Conservation (phyloP, 1,140 invertebrate species). For the Ruditapes philippinarum region DNA sequence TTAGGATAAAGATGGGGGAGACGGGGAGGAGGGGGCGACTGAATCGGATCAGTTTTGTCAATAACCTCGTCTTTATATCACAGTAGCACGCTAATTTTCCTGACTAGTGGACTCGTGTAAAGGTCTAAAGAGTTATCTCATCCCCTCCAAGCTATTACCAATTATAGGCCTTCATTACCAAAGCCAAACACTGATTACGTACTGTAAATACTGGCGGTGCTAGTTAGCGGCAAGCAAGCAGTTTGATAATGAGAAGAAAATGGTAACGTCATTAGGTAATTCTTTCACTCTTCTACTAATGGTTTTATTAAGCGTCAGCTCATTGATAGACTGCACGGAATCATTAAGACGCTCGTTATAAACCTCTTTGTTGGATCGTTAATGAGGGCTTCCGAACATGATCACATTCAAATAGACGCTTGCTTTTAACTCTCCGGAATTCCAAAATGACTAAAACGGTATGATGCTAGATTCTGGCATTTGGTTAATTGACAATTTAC, state of each 20-base stretch:
- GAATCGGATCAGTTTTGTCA: too few species aligned
- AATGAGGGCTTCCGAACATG: conserved; percentile 60
- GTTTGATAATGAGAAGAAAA: conserved; percentile 57
- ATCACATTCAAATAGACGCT: conserved; percentile 61
- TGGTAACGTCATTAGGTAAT: conserved; percentile 61
- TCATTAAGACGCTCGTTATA: conserved; percentile 61
- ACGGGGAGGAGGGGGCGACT: too few species aligned
- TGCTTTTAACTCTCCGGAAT: conserved; percentile 49
- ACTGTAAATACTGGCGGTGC: conserved; percentile 54
- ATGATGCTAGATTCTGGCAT: conserved; percentile 43
- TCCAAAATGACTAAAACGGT: conserved; percentile 25
- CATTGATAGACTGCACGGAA: conserved; percentile 47
- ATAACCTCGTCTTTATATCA: too few species aligned
- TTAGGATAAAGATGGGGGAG: too few species aligned
- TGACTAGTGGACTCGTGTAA: neutral
- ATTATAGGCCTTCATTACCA: neutral
- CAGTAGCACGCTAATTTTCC: too few species aligned
- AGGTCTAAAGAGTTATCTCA: neutral
- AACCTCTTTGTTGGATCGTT: conserved; percentile 61
- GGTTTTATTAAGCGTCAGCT: conserved; percentile 50
- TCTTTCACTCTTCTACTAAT: conserved; percentile 50
- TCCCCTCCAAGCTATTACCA: neutral
- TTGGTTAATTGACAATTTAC: conserved; percentile 38
- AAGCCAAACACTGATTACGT: conserved; percentile 59
- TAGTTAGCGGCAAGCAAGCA: conserved; percentile 46